Conservation (phyloP, 2,888 invertebrate genomes). For the Linnaemya vulpina region DNA sequence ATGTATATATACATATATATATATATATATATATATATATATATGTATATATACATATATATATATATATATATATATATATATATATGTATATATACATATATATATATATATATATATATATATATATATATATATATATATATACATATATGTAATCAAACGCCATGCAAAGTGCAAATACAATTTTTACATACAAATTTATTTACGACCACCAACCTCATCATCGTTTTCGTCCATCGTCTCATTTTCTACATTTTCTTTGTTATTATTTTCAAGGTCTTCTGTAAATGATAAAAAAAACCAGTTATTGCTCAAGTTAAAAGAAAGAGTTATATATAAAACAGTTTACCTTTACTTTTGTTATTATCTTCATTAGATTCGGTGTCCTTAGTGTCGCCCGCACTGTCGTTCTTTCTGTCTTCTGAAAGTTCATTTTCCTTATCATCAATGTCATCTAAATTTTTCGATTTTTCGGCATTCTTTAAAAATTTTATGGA, state of each 20-base stretch:
- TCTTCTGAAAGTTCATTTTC: constrained; percentile 36
- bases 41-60: neutral
- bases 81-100: neutral
- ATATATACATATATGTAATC: neutral
- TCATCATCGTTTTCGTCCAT: constrained; percentile 15
- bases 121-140: neutral
- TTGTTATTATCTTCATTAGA: constrained; percentile 17
- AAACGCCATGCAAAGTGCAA: constrained; percentile 1
- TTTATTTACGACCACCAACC: constrained; percentile 36
- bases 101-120: neutral
- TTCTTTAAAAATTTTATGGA: constrained; percentile 72
- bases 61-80: neutral
- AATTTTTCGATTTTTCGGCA: constrained; percentile 51
- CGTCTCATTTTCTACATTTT: constrained; percentile 32
- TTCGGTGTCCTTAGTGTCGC: constrained; percentile 28
- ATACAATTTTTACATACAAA: neutral
- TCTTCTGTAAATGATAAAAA: constrained; percentile 32
- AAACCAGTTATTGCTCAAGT: neutral
- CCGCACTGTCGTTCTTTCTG: constrained; percentile 66
- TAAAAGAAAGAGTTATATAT: neutral
- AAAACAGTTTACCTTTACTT: constrained; percentile 50
- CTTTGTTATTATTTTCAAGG: constrained; percentile 15
- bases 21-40: too few species aligned
- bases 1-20: too few species aligned
- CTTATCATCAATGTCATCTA: constrained; percentile 26